Conservation (phyloP, 2,888 invertebrate species). For the Rhogogaster chlorosoma region DNA sequence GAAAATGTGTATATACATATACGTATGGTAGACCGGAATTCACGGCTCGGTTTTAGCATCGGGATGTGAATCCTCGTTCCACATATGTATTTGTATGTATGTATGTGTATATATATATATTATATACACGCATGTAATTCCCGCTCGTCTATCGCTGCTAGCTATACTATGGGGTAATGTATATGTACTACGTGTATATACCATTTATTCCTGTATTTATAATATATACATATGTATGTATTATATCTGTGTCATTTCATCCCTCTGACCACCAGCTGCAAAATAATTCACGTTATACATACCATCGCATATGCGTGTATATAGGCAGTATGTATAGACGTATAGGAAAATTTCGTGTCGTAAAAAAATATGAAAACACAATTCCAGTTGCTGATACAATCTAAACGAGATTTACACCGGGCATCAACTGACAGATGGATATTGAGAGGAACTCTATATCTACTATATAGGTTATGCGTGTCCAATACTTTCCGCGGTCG, state of each 20-base stretch:
- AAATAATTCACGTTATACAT: constrained; percentile 3
- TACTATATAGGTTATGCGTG: neutral
- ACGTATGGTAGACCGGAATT: constrained; percentile 9
- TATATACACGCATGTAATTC: neutral
- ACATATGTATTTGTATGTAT: too few species aligned
- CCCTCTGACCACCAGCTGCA: neutral
- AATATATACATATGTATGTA: neutral
- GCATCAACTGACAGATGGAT: constrained; percentile 26
- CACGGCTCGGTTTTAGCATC: constrained; percentile 10
- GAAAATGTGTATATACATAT: neutral
- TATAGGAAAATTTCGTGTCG: neutral
- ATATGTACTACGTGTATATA: neutral
- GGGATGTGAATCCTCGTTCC: neutral
- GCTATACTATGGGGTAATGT: neutral
- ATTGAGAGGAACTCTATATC: constrained; percentile 16
- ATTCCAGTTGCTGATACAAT: constrained; percentile 19
- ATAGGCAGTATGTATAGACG: neutral
- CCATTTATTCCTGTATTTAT: neutral
- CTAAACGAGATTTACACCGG: constrained; percentile 42
- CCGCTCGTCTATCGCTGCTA: neutral
- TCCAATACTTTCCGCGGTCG: neutral
- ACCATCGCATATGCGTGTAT: neutral
- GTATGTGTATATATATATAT: too few species aligned
- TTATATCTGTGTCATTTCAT: neutral
- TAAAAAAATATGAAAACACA: constrained; percentile 40